Evolutionary conservation across 2,888 invertebrate species (phyloP), one percentile per base, ranked within the genome.

Genomic region (Nephrotoma guestfalica): DNA sequence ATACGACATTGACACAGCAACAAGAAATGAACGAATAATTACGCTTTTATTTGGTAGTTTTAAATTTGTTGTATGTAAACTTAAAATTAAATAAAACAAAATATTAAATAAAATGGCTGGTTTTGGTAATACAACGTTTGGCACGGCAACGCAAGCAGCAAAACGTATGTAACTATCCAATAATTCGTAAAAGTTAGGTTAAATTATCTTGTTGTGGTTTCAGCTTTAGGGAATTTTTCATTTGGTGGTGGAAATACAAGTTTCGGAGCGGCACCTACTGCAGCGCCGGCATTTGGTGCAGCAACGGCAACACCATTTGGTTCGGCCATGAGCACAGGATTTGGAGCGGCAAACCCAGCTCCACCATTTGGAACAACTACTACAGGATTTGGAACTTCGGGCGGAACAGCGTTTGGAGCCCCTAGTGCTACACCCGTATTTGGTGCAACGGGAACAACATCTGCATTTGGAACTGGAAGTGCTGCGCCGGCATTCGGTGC

Each of bases 91-190:
- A 30, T 2, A 30, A 30, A 30, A 71, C 9, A 30, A 15, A 51
- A 15, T 51, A 51, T 51, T 15, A 15, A 51, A 71, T 7, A 71
- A 71, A 71, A 71, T 71, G 71, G 30, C 71, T 30, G 71, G 71
- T 87, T 91, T 91, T 88, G 91, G 91, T 86, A 88, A 88, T 86
- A 89, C 89, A 15, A 90, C 89, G 87, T 89, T 89, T 86, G 90
- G 90, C 83, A 90, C 90, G 45, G 92, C 94, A 87, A 93, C 15
- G 90, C 92, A 85, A 92, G 91, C 91, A 88, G 92, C 93, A 30
- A 94, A 94, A 92, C 93, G 94, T 94, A 91, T 92, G 93, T 89
- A 57, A 30, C 30, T 30, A 86, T 41, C 1, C 9, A 42, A 45
- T n/a, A n/a, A 18, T 41, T 6, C 13, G 6, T 6, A 43, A 45